Conservation (phyloP, 1,140 invertebrate genomes). For the Zaprionus capensis region DNA sequence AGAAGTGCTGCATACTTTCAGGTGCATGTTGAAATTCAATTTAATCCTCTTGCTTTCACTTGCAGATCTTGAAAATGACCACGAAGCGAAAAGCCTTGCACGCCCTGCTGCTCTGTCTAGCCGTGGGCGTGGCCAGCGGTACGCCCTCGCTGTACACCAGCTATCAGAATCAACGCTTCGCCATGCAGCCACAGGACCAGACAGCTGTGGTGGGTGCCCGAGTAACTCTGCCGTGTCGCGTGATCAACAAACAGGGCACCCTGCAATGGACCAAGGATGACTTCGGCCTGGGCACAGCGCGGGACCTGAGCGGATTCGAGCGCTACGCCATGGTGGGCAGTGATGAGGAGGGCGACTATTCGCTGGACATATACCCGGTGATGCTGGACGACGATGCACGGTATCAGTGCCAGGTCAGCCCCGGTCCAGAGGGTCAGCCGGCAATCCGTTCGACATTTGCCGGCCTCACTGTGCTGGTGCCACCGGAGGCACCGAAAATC, state of each 20-base stretch:
- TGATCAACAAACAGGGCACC: slow-evolving; percentile 90
- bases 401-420: slow-evolving; percentile 91
- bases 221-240: slow-evolving; percentile 89
- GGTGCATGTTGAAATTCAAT: not conserved
- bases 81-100: slow-evolving; percentile 29
- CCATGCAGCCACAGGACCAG: slow-evolving; percentile 93
- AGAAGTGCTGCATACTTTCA: slow-evolving; percentile 29
- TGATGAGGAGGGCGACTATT: slow-evolving; percentile 92
- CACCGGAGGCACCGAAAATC: slow-evolving; percentile 91
- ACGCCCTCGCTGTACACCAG: slow-evolving; percentile 61
- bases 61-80: slow-evolving; percentile 28
- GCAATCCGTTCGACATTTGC: slow-evolving; percentile 89
- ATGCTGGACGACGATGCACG: slow-evolving; percentile 90
- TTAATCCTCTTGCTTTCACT: not conserved
- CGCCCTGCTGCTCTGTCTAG: slow-evolving; percentile 29
- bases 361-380: slow-evolving; percentile 90
- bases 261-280: slow-evolving; percentile 94
- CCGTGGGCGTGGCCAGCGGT: slow-evolving; percentile 2
- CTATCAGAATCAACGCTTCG: slow-evolving; percentile 88
- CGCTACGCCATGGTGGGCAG: slow-evolving; percentile 93
- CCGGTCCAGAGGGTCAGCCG: slow-evolving; percentile 87
- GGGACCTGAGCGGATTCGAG: slow-evolving; percentile 91
- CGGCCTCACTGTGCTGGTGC: slow-evolving; percentile 89
- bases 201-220: slow-evolving; percentile 89
- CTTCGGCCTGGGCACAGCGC: slow-evolving; percentile 91